Base-by-base conservation (phyloP, 2,888 invertebrate species). In the Mantis religiosa region DNA sequence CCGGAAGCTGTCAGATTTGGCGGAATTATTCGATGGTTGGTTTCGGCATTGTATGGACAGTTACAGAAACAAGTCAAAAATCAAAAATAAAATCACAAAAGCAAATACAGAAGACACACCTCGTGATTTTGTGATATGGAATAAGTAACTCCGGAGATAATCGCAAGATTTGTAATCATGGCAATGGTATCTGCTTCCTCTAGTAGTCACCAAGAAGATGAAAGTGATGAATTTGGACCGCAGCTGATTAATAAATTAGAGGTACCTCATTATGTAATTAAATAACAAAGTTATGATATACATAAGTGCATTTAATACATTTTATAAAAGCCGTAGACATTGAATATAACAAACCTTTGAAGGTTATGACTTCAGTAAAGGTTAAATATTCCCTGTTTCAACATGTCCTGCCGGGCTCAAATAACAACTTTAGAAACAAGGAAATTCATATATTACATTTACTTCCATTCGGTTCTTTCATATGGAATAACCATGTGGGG, bases 231-330 rank as follows among this genome's bases (percentile, higher is more conserved):
- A 91, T 95, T 94, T 92, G 97, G 97, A 82, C 97, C 97, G 82
- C 95, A 96, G 92, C 94, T 95, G 85, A 94, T 98, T 71, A 93
- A 93, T 25, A 96, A 96, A 93, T 93, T 97, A 89, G 97, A 97
- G 95, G 97, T 97, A 28, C 28, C 20, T 30, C 30, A 3, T 30
- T 12, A 82, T 82, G 25, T 27, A 27, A 1, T 82, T 82, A n/a
- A 82, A 82, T 82, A 82, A 27, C 82, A 1, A 7, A 82, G n/a
- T 25, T 25, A 41, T 41, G 1, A 12, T 34, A 41, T 41, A 12
- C 9, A 41, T 41, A 12, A 9, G 12, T 41, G 12, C 9, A 41
- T 12, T 41, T 41, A 30, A 30, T 30, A 4, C 4, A 30, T 30
- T 30, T 30, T 30, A 30, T 30, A 30, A 30, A 30, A 30, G 4